These are phyloP conservation scores for Harpagus bidentatus DNA, from an alignment of 2,113 vertebrate species.

Conservation along the genomic window DNA sequence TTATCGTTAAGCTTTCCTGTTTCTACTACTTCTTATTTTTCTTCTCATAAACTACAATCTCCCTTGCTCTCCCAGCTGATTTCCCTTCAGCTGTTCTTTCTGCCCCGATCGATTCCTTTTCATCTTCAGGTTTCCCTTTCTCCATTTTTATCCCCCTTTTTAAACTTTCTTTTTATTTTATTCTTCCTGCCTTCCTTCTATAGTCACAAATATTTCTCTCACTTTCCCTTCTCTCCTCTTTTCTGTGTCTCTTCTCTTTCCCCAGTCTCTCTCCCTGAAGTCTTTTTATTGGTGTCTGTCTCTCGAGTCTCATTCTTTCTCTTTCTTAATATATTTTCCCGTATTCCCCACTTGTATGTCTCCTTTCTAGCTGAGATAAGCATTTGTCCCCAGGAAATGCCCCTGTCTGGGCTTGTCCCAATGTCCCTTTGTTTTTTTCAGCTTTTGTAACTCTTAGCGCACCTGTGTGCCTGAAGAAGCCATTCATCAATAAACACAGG, in stretches of 20 bases:
- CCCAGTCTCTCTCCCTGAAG: background rate
- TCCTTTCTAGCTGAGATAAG: background rate
- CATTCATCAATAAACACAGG: background rate
- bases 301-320: background rate
- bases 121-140: background rate
- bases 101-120: background rate
- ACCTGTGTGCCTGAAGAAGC: slow-evolving; percentile 44
- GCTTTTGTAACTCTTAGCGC: background rate
- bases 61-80: background rate
- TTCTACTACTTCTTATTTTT: background rate
- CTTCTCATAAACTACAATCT: background rate
- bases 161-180: background rate
- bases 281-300: background rate
- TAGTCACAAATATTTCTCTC: background rate
- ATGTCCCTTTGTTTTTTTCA: slow-evolving; percentile 1
- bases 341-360: background rate
- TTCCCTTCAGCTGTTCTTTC: background rate
- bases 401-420: slow-evolving; percentile 24
- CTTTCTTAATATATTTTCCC: background rate
- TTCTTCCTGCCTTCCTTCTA: background rate
- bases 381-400: background rate
- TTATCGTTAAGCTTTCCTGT: background rate
- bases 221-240: background rate
- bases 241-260: background rate
- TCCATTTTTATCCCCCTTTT: background rate